Evolutionary conservation across 2,888 invertebrate species (phyloP), one percentile per base, ranked within the genome.

Genomic region (Macrosoma leucophasiata): DNA sequence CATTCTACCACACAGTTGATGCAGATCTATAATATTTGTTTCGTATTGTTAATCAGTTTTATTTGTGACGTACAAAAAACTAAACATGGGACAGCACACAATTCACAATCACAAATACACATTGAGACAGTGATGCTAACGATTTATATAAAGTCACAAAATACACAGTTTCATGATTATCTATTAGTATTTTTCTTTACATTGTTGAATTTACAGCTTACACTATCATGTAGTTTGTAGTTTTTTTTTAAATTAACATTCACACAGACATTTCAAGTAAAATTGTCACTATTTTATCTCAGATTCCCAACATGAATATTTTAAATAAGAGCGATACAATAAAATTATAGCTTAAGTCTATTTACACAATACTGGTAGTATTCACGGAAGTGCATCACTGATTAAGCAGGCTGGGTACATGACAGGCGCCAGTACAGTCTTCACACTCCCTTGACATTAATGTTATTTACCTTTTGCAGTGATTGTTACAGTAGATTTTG

Each of bases 391-490:
- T 65, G 65, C 60, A 60, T 60, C 56, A 55, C 58, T 56, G 58
- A 50, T 52, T 53, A 52, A 62, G 61, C 59, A 55, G 55, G 55
- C 54, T 55, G 38, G 52, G 48, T 51, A 43, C 34, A 41, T 39
- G 29, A 40, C 18, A 36, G 53, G 50, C 53, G 52, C 47, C 49
- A 45, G 41, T 46, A 49, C 53, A 54, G 49, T 52, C 48, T 43
- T 48, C 58, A 60, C 56, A 56, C 53, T 56, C 52, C 52, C 52
- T 46, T 44, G 29, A 43, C 42, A 44, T 64, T 53, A 59, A 48
- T 58, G 78, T 62, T 82, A 82, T 81, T 82, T 81, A 30, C 81
- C 81, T 55, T 82, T 82, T 25, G 81, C 75, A 18, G 81, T 79
- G 45, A 81, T 78, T 23, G 81, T 81, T 32, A 81, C 68, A 27